Evolutionary conservation across 2,888 invertebrate genomes (phyloP).

Genomic region (Latheticus oryzae): DNA sequence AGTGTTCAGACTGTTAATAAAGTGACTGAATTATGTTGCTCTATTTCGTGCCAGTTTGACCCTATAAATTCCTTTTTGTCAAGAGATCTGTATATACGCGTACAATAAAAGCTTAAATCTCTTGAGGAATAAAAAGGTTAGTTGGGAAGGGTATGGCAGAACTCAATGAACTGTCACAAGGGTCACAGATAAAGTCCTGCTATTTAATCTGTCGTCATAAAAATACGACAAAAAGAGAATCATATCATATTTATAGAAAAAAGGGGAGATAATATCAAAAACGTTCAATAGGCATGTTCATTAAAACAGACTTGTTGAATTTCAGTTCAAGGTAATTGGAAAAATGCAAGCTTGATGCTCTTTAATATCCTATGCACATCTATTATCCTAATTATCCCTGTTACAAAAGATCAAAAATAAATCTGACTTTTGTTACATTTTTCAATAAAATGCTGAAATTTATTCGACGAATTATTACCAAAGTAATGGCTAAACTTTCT

Average conservation of each 20-base stretch:
- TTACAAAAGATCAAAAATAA: too few relatives aligned
- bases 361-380: conserved; percentile 1
- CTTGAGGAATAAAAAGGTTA: conserved; percentile 34
- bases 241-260: conserved; percentile 34
- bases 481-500: conserved; percentile 14
- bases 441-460: too few relatives aligned
- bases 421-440: too few relatives aligned
- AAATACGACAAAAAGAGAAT: conserved; percentile 25
- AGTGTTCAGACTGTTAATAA: conserved; percentile 29
- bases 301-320: conserved; percentile 28
- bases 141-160: conserved; percentile 24
- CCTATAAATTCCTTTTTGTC: conserved; percentile 33
- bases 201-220: conserved; percentile 37
- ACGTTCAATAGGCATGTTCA: conserved; percentile 19
- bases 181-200: conserved; percentile 40
- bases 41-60: conserved; percentile 25
- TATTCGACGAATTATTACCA: too few relatives aligned
- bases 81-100: conserved; percentile 27
- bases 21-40: conserved; percentile 15
- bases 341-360: too few relatives aligned
- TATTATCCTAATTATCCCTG: conserved; percentile 4
- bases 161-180: conserved; percentile 42
- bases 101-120: conserved; percentile 40
- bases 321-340: neutral
- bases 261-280: conserved; percentile 21